These are phyloP conservation scores for Ormyrus thymus DNA, from an alignment of 2,888 invertebrate genomes.

Conservation along the genomic window DNA sequence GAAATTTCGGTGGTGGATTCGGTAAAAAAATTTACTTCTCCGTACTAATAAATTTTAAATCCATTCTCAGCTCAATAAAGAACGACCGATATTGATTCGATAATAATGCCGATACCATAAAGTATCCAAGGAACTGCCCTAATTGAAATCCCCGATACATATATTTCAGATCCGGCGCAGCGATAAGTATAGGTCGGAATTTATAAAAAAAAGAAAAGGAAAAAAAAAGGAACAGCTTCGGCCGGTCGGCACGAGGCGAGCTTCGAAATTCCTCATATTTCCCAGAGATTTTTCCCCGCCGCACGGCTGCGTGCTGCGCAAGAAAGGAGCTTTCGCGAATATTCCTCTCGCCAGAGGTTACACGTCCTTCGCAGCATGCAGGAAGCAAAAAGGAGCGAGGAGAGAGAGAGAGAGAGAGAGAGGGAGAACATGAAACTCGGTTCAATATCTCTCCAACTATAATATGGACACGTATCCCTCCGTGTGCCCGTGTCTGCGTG, in stretches of 20 bases:
- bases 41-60: no score
- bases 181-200: not conserved
- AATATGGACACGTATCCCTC: slow-evolving; percentile 63
- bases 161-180: not conserved
- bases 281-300: slow-evolving; percentile 4
- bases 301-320: slow-evolving; percentile 28
- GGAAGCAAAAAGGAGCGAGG: slow-evolving; percentile 51
- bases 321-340: slow-evolving; percentile 51
- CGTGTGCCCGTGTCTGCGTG: slow-evolving; percentile 18
- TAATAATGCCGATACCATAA: no score
- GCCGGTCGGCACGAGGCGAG: not conserved
- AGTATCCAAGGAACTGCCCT: no score
- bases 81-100: no score
- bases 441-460: slow-evolving; percentile 65
- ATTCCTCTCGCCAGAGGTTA: slow-evolving; percentile 49
- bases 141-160: no score
- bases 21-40: no score
- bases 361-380: slow-evolving; percentile 52
- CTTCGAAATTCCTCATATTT: slow-evolving; percentile 17
- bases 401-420: slow-evolving; percentile 10
- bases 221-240: not conserved
- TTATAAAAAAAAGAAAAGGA: not conserved
- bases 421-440: slow-evolving; percentile 59
- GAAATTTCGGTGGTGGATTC: no score
- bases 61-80: no score